These are phyloP conservation scores for Cataglyphis altisquamis DNA, from an alignment of 2,888 invertebrate species.

Conservation along the genomic window DNA sequence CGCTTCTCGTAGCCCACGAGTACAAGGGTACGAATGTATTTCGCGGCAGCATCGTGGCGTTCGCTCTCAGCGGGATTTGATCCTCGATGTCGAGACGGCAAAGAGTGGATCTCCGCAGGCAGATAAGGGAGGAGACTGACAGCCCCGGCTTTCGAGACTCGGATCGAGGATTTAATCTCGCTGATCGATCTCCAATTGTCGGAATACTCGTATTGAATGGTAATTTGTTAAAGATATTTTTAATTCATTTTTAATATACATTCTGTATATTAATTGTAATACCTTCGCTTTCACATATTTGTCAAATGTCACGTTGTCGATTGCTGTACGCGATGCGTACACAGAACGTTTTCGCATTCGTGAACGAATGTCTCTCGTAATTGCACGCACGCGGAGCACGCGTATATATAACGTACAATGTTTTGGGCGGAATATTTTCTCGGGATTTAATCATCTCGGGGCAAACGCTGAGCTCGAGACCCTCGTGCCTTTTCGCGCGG, in stretches of 20 bases:
- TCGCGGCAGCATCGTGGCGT: constrained; percentile 56
- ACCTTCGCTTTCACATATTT: constrained; percentile 10
- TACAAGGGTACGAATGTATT: constrained; percentile 69
- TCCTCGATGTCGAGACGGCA: constrained; percentile 1
- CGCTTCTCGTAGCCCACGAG: constrained; percentile 43
- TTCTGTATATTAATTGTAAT: not conserved
- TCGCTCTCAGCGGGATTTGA: constrained; percentile 25
- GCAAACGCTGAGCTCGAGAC: not conserved
- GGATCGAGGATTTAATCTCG: constrained; percentile 45
- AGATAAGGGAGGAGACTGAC: constrained; percentile 64
- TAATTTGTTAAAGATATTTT: constrained; percentile 14
- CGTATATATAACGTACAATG: constrained; percentile 14
- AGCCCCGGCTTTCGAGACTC: constrained; percentile 32
- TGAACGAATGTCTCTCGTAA: constrained; percentile 36
- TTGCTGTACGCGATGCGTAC: not conserved
- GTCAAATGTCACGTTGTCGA: not conserved
- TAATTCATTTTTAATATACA: not conserved
- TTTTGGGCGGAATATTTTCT: constrained; percentile 35
- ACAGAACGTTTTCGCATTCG: not conserved
- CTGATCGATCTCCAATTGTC: not conserved
- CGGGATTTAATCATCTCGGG: constrained; percentile 34
- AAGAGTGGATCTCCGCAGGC: constrained; percentile 28
- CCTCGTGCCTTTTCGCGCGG: constrained; percentile 7
- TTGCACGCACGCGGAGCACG: constrained; percentile 19
- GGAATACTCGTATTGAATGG: not conserved